phyloP scores from a whole-genome alignment of 2,113 vertebrate genomes.

The Scalopus aquaticus region DNA sequence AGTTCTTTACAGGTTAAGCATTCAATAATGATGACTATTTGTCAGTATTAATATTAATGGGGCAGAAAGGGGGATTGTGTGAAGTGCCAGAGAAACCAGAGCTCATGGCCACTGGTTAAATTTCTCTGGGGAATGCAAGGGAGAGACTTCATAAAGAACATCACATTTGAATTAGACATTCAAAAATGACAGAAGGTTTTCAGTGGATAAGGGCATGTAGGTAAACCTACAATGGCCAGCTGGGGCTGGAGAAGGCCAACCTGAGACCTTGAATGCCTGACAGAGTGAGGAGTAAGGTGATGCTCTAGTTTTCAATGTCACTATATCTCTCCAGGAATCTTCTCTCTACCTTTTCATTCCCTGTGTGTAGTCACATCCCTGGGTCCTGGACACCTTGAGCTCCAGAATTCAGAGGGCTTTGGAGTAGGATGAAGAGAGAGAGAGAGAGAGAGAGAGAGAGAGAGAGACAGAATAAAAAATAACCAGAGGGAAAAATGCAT shows the following conservation, averaged over 20 bases:
- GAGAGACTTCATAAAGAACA: neutral
- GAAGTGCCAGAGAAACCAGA: neutral
- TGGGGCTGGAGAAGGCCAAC: rapidly evolving
- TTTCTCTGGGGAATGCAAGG: neutral
- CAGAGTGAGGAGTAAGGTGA: neutral
- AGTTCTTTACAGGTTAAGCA: neutral
- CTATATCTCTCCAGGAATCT: neutral
- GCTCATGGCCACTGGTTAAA: neutral
- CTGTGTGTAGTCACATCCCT: neutral
- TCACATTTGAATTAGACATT: neutral
- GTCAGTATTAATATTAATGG: neutral
- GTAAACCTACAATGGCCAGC: neutral
- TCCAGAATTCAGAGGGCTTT: neutral
- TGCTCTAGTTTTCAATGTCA: neutral
- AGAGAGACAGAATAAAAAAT: too few species aligned
- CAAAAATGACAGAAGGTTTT: neutral
- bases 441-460: neutral
- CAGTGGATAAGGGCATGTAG: neutral
- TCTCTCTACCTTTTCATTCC: neutral
- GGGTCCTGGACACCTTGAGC: neutral
- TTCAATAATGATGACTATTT: neutral
- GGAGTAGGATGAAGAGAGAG: neutral
- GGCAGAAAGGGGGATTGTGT: neutral
- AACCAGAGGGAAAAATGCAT: neutral
- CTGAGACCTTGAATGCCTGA: neutral